Conservation (phyloP, 2,888 invertebrate species). For the Drosophila peninsularis region DNA sequence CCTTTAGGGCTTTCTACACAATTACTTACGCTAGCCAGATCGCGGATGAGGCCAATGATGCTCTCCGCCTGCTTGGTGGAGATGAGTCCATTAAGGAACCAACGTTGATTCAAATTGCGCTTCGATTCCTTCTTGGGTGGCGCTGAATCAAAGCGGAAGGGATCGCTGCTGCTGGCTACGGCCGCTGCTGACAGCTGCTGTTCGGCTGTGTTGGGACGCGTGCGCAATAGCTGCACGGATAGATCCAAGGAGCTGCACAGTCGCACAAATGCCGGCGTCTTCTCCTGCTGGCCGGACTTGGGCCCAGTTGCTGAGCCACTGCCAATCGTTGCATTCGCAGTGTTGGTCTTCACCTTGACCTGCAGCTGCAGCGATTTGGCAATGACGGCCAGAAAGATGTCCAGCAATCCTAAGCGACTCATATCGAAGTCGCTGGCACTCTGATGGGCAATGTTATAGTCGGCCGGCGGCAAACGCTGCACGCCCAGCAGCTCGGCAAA, state of each 20-base stretch:
- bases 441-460: slow-evolving; percentile 90
- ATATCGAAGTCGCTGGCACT: slow-evolving; percentile 83
- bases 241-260: slow-evolving; percentile 83
- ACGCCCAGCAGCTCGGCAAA: slow-evolving; percentile 92
- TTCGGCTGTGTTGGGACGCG: slow-evolving; percentile 54
- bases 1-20: not conserved
- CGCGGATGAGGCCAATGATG: slow-evolving; percentile 93
- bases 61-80: slow-evolving; percentile 94
- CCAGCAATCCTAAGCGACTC: slow-evolving; percentile 91
- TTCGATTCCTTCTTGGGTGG: slow-evolving; percentile 77
- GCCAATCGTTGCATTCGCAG: slow-evolving; percentile 20
- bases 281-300: slow-evolving; percentile 85
- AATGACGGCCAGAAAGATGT: slow-evolving; percentile 95
- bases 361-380: slow-evolving; percentile 96
- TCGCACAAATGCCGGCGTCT: slow-evolving; percentile 84
- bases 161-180: slow-evolving; percentile 28
- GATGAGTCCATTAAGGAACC: slow-evolving; percentile 95
- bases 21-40: slow-evolving; percentile 93
- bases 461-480: slow-evolving; percentile 89
- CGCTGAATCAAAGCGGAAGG: slow-evolving; percentile 75
- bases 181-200: slow-evolving; percentile 2
- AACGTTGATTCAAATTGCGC: slow-evolving; percentile 85
- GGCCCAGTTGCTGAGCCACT: not conserved
- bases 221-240: slow-evolving; percentile 81
- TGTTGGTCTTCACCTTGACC: slow-evolving; percentile 88